Conservation (phyloP, 2,113 vertebrate species). For the Urocitellus parryii region DNA sequence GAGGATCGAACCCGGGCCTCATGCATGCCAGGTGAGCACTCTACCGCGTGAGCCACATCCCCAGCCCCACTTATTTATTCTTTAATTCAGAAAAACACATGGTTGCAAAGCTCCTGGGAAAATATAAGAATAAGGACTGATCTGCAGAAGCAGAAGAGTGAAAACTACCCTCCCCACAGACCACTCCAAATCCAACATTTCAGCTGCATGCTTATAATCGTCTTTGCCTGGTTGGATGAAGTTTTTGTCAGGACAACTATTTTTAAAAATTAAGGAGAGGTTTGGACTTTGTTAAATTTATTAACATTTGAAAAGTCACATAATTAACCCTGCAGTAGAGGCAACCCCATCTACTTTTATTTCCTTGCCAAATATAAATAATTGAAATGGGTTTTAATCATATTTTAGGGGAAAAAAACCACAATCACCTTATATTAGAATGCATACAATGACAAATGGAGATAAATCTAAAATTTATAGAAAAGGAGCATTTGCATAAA, state of each 20-base stretch:
- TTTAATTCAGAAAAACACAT: constrained; percentile 12
- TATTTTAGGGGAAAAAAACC: constrained; percentile 85
- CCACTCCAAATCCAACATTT: neutral
- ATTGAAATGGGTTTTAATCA: constrained; percentile 90
- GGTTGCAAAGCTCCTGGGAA: constrained; percentile 57
- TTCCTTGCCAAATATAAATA: constrained; percentile 86
- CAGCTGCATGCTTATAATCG: neutral
- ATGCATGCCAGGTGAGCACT: too few species aligned
- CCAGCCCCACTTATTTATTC: too few species aligned
- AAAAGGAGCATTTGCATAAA: constrained; percentile 97
- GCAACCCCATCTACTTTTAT: constrained; percentile 67
- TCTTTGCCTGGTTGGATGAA: constrained; percentile 60
- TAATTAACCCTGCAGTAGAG: constrained; percentile 52
- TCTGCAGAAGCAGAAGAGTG: neutral
- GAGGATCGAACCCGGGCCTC: too few species aligned
- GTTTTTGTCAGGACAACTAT: neutral
- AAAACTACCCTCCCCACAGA: neutral
- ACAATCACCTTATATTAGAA: constrained; percentile 87
- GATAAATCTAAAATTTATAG: constrained; percentile 99
- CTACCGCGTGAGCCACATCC: too few species aligned
- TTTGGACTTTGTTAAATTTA: constrained; percentile 75
- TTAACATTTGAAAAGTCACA: constrained; percentile 81
- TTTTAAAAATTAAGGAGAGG: constrained; percentile 66
- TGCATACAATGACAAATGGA: constrained; percentile 91
- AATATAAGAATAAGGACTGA: neutral